Base-by-base conservation (phyloP, 1,140 invertebrate genomes). In the Drosophila pruinosa region DNA sequence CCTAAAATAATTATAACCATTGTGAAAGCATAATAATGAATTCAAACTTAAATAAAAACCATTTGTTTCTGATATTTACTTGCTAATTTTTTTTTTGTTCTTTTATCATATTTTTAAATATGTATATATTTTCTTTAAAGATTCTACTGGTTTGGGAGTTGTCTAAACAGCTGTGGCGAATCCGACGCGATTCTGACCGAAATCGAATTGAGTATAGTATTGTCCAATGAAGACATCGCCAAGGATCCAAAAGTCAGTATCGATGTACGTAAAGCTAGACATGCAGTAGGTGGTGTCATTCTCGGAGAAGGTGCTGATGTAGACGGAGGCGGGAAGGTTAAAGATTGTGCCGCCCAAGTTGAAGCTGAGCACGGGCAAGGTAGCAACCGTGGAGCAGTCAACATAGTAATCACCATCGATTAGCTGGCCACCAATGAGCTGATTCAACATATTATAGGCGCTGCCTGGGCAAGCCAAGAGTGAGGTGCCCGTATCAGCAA, bases 401-500 rank as follows among this genome's bases (percentile, higher is more conserved):
- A 89, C 78, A 17, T 56, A 78, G 43, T 78, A 67, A 4, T 79
- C 58, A 1, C 75, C 82, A 7, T 82, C 39, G 10, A 65, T 43
- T 1, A 48, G 26, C 2, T 50, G 6, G 21, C 48, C 72, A 0
- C 82, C 82, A 19, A 86, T 88, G 0, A 86, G 14, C 24, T 75
- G 14, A n/a, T 82, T 86, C 1, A 86, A 17, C 34, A 19, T 50
- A 0, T 12, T 10, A 1, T 72, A 89, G n/a, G 72, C 50, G 4
- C 15, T 39, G 19, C 59, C 28, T 0, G 95, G 95, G 14, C 94
- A 95, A 74, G 94, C 95, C 68, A 96, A 93, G 2, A 97, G 92
- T 6, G 94, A 95, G 45, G 96, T 96, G 21, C 95, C 95, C 36
- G 96, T 96, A 85, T 96, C 95, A 58, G 95, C 95, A 75, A 96